phyloP scores from a whole-genome alignment of 2,797 vertebrate genomes.

The Eurystomus glaucurus region DNA sequence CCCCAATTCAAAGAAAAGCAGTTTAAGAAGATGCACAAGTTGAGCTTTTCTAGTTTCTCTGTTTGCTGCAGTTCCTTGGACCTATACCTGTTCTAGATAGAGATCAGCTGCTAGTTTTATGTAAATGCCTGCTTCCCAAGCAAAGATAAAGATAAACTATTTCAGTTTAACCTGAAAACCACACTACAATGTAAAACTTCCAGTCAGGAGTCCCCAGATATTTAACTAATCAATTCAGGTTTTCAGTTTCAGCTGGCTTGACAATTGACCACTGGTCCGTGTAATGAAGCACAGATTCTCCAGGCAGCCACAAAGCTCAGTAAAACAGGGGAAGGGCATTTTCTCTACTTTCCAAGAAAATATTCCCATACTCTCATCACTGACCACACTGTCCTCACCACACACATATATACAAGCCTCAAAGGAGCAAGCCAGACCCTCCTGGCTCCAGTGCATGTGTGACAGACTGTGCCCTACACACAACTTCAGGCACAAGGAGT shows the following conservation, averaged over 20 bases:
- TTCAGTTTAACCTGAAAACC: not conserved
- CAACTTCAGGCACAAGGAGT: not conserved
- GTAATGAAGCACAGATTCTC: not conserved
- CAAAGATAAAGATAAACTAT: not conserved
- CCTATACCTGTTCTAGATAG: accelerated
- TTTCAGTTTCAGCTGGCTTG: not conserved
- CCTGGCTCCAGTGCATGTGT: accelerated
- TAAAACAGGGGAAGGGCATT: not conserved
- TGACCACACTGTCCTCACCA: not conserved
- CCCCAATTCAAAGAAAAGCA: not conserved
- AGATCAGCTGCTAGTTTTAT: not conserved
- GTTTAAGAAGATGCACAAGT: accelerated
- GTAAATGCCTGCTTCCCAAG: not conserved
- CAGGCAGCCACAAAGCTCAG: not conserved
- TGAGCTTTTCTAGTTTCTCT: not conserved
- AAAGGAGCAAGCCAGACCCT: not conserved
- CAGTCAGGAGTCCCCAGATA: not conserved
- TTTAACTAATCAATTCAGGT: not conserved
- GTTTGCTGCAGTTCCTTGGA: not conserved
- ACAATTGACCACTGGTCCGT: not conserved
- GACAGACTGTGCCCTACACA: too few relatives aligned
- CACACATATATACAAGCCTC: accelerated
- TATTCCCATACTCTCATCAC: not conserved
- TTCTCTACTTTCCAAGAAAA: not conserved
- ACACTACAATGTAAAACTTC: not conserved